phyloP scores from a whole-genome alignment of 2,888 invertebrate species.

The Drosophila pseudotakahashii region DNA sequence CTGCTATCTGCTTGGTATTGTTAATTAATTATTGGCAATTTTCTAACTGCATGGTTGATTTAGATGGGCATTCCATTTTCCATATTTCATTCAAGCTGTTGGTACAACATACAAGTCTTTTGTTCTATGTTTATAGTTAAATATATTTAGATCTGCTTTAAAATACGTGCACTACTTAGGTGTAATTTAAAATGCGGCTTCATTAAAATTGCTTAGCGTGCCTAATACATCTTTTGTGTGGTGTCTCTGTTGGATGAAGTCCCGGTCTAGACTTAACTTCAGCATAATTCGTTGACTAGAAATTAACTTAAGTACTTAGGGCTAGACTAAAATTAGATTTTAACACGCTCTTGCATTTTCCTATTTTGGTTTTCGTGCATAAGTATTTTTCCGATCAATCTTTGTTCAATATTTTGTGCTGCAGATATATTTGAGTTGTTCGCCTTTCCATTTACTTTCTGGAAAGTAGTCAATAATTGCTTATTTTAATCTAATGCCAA shows the following conservation, averaged over 20 bases:
- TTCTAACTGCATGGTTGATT: conserved; percentile 72
- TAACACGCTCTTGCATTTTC: conserved; percentile 41
- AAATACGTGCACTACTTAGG: conserved; percentile 69
- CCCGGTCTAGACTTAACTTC: conserved; percentile 58
- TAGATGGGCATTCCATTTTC: conserved; percentile 47
- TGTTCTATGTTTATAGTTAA: conserved; percentile 60
- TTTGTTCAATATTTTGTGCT: conserved; percentile 26
- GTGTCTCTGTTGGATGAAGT: conserved; percentile 43
- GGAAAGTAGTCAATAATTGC: conserved; percentile 24
- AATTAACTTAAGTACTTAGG: conserved; percentile 76
- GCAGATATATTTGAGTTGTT: conserved; percentile 24
- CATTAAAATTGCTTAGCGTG: conserved; percentile 65
- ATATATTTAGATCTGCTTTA: conserved; percentile 45
- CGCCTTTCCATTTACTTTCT: conserved; percentile 12
- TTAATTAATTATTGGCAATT: conserved; percentile 78
- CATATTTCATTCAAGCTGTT: conserved; percentile 62
- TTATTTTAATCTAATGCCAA: conserved; percentile 12
- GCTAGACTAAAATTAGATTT: conserved; percentile 48
- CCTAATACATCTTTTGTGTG: conserved; percentile 24
- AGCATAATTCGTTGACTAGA: conserved; percentile 79
- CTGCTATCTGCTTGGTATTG: conserved; percentile 56
- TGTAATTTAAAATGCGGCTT: conserved; percentile 60
- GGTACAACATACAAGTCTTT: conserved; percentile 70
- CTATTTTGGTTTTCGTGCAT: conserved; percentile 41
- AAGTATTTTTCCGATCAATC: conserved; percentile 33